Conservation (phyloP, 1,140 invertebrate species). For the Drosophila paulistorum region DNA sequence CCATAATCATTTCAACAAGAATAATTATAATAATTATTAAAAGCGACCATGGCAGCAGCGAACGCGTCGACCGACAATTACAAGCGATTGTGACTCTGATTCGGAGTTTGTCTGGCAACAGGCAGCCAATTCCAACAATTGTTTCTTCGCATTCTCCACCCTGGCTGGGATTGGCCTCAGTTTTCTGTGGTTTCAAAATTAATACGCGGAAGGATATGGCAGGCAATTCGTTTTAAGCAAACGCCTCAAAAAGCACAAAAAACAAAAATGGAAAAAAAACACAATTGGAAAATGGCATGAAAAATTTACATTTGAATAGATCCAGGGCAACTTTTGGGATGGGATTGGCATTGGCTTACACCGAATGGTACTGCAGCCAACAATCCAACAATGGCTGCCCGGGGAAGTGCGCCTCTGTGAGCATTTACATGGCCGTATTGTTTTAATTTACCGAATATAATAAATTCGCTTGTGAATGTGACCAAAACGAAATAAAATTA, state of each 20-base stretch:
- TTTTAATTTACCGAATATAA: conserved; percentile 72
- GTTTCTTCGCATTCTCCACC: conserved; percentile 19
- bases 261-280: conserved; percentile 39
- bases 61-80: conserved; percentile 72
- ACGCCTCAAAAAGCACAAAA: conserved; percentile 41
- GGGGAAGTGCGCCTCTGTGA: conserved; percentile 69
- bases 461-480: conserved; percentile 39
- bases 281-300: conserved; percentile 66
- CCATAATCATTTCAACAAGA: conserved; percentile 82
- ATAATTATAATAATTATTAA: conserved; percentile 82
- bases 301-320: conserved; percentile 82
- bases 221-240: conserved; percentile 76
- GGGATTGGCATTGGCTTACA: conserved; percentile 22
- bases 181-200: conserved; percentile 69
- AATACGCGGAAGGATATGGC: conserved; percentile 81
- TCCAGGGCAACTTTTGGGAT: neutral
- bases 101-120: conserved; percentile 57
- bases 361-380: conserved; percentile 42
- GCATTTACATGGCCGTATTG: conserved; percentile 78
- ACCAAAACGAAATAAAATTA: conserved; percentile 35
- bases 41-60: conserved; percentile 52
- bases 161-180: conserved; percentile 55
- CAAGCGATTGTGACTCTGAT: conserved; percentile 46
- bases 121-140: conserved; percentile 66
- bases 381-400: conserved; percentile 59